Percentiles rank a stretch among this genome's conserved stretches.
Evolutionary conservation across 2,888 invertebrate species (phyloP).

Genomic region (Synergus itoensis): DNA sequence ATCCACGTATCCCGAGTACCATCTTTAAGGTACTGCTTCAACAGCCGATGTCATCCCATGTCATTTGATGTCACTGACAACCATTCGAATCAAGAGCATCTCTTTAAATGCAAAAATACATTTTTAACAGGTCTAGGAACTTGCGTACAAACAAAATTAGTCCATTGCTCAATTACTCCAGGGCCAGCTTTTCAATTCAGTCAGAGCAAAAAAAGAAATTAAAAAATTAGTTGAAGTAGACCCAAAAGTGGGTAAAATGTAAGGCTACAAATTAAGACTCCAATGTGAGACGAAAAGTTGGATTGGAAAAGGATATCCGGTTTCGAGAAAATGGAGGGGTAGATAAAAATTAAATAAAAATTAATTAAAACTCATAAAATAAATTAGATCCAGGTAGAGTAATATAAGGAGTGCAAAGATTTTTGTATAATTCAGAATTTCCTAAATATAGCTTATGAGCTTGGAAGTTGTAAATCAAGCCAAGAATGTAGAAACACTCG

Average conservation of each 20-base stretch:
- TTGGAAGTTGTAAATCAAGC: constrained; percentile 31
- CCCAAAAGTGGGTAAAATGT: too few relatives aligned
- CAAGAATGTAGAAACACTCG: constrained; percentile 12
- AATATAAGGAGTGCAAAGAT: not conserved
- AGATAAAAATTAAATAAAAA: not conserved
- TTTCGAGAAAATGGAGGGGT: not conserved
- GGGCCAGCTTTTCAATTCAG: not conserved
- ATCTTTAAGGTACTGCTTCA: constrained; percentile 63
- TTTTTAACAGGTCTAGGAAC: not conserved
- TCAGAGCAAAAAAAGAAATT: too few relatives aligned
- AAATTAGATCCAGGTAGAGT: not conserved
- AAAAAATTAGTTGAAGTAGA: too few relatives aligned
- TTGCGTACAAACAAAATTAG: not conserved
- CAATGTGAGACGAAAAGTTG: too few relatives aligned
- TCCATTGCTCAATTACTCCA: not conserved
- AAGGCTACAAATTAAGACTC: too few relatives aligned
- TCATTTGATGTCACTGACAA: not conserved
- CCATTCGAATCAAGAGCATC: constrained; percentile 16
- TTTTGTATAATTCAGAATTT: constrained; percentile 5
- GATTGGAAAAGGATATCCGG: not conserved
- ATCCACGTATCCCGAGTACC: constrained; percentile 66
- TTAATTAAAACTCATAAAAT: not conserved
- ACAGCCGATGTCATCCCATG: constrained; percentile 60
- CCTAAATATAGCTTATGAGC: constrained; percentile 31
- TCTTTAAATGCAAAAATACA: not conserved